Base-by-base conservation (phyloP, 2,888 invertebrate genomes). In the Operophtera brumata region DNA sequence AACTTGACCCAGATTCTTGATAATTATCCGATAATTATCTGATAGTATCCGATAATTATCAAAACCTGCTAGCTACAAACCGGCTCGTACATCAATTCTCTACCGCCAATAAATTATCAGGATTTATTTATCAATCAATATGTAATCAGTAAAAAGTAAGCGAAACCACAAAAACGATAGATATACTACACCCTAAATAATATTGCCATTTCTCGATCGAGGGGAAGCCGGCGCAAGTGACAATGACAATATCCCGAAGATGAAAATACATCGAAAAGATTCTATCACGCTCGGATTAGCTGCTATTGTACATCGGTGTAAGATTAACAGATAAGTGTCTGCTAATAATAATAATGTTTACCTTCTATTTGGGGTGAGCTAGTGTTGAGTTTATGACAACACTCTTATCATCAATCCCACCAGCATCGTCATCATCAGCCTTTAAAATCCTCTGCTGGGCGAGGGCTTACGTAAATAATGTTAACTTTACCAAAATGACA, bases 271-370 rank as follows among this genome's bases (percentile, higher is more conserved):
- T 71, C 65, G 70, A 72, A 76, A 80, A 87, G 87, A 88, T 86
- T 80, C 82, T 86, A 77, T 87, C 87, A 82, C 87, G 84, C 82
- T 78, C 77, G 84, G 89, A 89, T 89, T 89, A 89, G 84, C 82
- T 60, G 60, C 75, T 69, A 86, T 89, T 90, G 89, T 88, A 71
- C 66, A 67, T 71, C 78, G 70, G 86, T 84, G 86, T 84, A 86
- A 89, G 89, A 90, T 90, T 88, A 88, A 86, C 84, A 85, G 89
- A 90, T 90, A 89, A 88, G 88, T 88, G 85, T 82, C 80, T 81
- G 66, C 80, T 83, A 74, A 82, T 82, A 86, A 87, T 88, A 88
- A 88, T 88, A 89, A 83, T 86, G 85, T 86, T 84, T 84, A 70
- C 78, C 76, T 77, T 72, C 65, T 68, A 67, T 66, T 71, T 65